Evolutionary conservation across 2,797 vertebrate genomes (phyloP), one percentile per base, ranked within the genome.

Genomic region (Cephalopachus bancanus): DNA sequence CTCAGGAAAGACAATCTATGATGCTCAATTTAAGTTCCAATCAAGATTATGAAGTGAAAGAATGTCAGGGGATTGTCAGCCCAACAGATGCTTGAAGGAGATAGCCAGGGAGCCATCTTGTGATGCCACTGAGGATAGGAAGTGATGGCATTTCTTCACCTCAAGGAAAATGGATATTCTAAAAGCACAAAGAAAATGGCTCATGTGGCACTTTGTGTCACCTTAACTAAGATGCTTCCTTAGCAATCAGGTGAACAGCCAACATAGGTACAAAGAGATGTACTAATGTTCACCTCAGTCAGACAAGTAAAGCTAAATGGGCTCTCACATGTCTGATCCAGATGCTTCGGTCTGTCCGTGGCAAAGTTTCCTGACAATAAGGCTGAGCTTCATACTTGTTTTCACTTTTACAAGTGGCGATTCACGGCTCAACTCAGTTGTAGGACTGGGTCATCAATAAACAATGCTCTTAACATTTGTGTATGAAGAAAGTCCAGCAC

Each of bases 141-240:
- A 96, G 93, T 94, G 57, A 75, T 93, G 95, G 51, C 69, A 88
- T 97, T 97, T 98, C 64, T 96, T 59, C 55, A 86, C 83, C 71
- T 95, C 93, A 75, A 96, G 85, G 80, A 98, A 98, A 97, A 97
- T 94, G 75, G 95, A 97, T 88, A 87, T 76, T 85, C 78, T 16
- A 19, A 97, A 55, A 96, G 76, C 85, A 95, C 81, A 57, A n/a
- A 76, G 83, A 85, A 95, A 97, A 94, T 64, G 69, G 85, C 37
- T 96, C 72, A 22, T 33, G 79, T 88, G 96, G 83, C 74, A 97
- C 96, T 86, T 92, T 78, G 94, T 93, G 95, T 72, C 33, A 51
- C 90, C 96, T 97, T 67, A 86, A 60, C 91, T 44, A 72, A 92
- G 78, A 76, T 17, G 14, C 37, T 91, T 94, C 89, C 62, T 94